Conservation (phyloP, 92 coral and sea anemone species). For the Plumapathes pennacea region DNA sequence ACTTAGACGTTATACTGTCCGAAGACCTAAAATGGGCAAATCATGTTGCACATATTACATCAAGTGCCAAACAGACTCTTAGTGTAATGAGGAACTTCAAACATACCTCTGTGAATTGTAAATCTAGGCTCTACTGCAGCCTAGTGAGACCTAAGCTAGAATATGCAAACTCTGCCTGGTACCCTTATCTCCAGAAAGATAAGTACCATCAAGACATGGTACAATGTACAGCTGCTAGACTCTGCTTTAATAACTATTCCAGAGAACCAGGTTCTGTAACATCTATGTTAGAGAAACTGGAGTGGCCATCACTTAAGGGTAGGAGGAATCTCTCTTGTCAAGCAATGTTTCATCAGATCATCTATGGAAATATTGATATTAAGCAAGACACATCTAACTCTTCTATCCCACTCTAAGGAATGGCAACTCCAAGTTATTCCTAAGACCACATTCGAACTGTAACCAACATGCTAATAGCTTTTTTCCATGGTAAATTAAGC, state of each 20-base stretch:
- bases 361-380: too few relatives aligned
- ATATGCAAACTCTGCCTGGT: conserved; percentile 59
- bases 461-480: too few relatives aligned
- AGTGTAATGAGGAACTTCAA: conserved; percentile 44
- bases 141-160: conserved; percentile 49
- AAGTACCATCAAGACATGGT: conserved; percentile 17
- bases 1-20: conserved; percentile 19
- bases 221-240: conserved; percentile 26
- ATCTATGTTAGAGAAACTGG: conserved; percentile 6
- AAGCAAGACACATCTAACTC: too few relatives aligned
- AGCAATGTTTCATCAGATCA: too few relatives aligned
- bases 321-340: too few relatives aligned
- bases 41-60: conserved; percentile 35
- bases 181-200: conserved; percentile 43
- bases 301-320: too few relatives aligned
- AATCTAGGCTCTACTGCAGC: too few relatives aligned
- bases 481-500: too few relatives aligned
- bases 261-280: conserved; percentile 40
- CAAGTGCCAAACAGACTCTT: conserved; percentile 38
- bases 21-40: conserved; percentile 30
- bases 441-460: too few relatives aligned
- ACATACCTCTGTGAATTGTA: conserved; percentile 20
- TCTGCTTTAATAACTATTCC: conserved; percentile 36
- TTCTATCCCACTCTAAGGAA: too few relatives aligned
- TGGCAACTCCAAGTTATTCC: too few relatives aligned